Conservation (phyloP, 64 coral and sea anemone species). For the Porites australiensis region DNA sequence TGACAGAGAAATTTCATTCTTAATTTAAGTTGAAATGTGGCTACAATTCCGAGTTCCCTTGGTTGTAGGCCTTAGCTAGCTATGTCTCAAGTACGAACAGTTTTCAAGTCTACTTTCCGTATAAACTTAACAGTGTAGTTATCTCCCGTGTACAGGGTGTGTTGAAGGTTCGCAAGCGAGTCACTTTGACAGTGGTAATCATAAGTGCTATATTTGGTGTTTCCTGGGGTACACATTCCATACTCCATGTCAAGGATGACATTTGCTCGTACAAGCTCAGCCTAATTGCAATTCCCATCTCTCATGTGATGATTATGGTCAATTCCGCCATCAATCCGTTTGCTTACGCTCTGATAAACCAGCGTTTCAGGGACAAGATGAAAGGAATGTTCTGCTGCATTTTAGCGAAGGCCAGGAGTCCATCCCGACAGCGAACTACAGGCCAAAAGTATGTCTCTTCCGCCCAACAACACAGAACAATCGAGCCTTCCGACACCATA, state of each 20-base stretch:
- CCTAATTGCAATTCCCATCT: background rate
- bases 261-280: background rate
- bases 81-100: no score
- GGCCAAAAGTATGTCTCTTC: background rate
- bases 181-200: conserved; percentile 46
- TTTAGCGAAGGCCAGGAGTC: background rate
- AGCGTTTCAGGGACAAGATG: conserved; percentile 6
- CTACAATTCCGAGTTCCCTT: no score
- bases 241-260: conserved; percentile 32
- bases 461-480: no score
- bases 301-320: conserved; percentile 29
- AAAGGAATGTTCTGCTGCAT: background rate
- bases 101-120: no score
- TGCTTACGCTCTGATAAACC: conserved; percentile 6
- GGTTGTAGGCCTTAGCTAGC: no score
- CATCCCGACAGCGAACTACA: background rate
- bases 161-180: conserved; percentile 24
- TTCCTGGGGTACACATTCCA: conserved; percentile 15
- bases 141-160: background rate
- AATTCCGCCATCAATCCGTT: conserved; percentile 43
- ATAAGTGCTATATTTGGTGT: conserved; percentile 33
- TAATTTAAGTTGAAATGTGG: no score
- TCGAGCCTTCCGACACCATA: no score
- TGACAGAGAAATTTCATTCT: no score
- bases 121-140: background rate